Base-by-base conservation (phyloP, 2,888 invertebrate genomes). In the Cryptocephalus primarius region DNA sequence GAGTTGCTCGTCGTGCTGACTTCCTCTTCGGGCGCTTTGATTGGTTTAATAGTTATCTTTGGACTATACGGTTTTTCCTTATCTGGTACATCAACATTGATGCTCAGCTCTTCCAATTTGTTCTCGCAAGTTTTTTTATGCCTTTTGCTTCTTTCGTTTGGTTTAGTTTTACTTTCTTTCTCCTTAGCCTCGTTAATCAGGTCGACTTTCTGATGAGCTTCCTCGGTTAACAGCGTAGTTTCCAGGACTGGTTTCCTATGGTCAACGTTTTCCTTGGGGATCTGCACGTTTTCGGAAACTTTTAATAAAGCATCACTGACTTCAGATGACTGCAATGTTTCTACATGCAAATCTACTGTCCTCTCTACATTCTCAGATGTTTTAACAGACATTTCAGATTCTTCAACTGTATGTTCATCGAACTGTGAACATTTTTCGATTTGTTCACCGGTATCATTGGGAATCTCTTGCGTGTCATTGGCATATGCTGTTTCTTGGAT, bases 11-110 rank as follows among this genome's bases (percentile, higher is more conserved):
- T 58, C 4, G 58, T 60, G 39, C 55, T 60, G 4, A 58, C 56
- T 49, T 62, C 61, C 40, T 58, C 60, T 33, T 60, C 59, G 9
- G 61, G 60, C 33, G 58, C 57, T 55, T 58, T 62, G 46, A 67
- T 61, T 22, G 71, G 69, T 57, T 73, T 72, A 44, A 71, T 70
- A 39, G 65, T 71, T 38, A 69, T 60, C 63, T 71, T 72, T 31
- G 70, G 69, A 48, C 64, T 64, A 46, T 58, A 62, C 1, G 52
- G 46, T 48, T 59, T 59, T 39, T 61, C 60, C 48, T 55, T 60
- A 11, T 62, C 60, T 2, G 55, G 55, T 36, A 57, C 60, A 40
- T 64, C 63, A 1, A 63, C 59, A 9, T 55, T 60, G 22, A 61
- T 59, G 1, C 56, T 50, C 38, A 55, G 44, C 41, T 52, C 53